Percentiles rank a stretch among this genome's conserved stretches.
These are phyloP conservation scores for Scaptomyza cyrtandrae DNA, from an alignment of 2,888 invertebrate genomes.

Conservation along the genomic window DNA sequence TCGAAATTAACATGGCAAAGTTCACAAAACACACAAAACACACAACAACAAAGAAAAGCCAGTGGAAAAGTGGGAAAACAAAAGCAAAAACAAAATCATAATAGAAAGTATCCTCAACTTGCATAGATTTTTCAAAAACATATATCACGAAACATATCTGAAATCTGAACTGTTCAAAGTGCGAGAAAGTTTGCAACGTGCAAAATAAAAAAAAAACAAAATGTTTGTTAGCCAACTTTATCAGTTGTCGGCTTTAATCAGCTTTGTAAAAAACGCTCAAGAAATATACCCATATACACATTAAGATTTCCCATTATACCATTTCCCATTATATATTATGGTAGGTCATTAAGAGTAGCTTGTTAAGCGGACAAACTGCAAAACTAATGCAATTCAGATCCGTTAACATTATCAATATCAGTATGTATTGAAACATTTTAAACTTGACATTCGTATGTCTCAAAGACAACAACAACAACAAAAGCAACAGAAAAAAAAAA, in stretches of 20 bases:
- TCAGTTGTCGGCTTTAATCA: neutral
- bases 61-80: constrained; percentile 47
- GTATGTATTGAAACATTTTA: constrained; percentile 1
- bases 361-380: neutral
- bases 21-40: constrained; percentile 45
- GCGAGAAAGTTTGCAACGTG: constrained; percentile 8
- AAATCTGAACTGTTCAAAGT: constrained; percentile 8
- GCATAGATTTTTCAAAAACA: constrained; percentile 6
- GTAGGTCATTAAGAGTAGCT: neutral
- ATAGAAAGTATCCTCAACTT: constrained; percentile 35
- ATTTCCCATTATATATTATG: constrained; percentile 1
- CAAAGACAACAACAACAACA: neutral
- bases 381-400: constrained; percentile 17
- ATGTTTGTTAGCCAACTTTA: neutral
- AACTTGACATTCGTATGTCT: constrained; percentile 54
- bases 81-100: constrained; percentile 36
- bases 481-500: neutral
- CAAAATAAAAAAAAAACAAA: neutral
- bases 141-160: neutral
- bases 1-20: constrained; percentile 59
- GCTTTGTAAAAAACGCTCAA: neutral
- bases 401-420: constrained; percentile 8
- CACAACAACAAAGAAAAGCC: constrained; percentile 26
- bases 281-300: neutral
- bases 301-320: neutral